Percentiles rank a stretch among this genome's conserved stretches.
These are phyloP conservation scores for Eubucco bourcierii DNA, from an alignment of 2,113 vertebrate genomes.

Conservation along the genomic window DNA sequence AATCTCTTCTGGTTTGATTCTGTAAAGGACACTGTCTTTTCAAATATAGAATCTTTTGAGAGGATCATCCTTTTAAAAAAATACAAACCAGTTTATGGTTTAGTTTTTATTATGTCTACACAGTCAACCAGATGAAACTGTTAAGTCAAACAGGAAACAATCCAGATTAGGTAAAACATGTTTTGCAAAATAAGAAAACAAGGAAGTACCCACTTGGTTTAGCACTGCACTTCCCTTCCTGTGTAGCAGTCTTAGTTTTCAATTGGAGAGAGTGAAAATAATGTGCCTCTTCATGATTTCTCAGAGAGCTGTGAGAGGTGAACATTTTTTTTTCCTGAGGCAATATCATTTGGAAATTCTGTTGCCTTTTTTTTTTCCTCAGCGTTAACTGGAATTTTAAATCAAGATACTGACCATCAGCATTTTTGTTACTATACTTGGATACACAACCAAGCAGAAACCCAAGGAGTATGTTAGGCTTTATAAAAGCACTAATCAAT, in stretches of 20 bases:
- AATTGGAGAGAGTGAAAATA: not conserved
- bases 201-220: not conserved
- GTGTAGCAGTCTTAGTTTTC: not conserved
- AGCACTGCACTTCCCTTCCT: not conserved
- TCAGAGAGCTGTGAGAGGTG: not conserved
- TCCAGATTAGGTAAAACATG: not conserved
- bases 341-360: not conserved
- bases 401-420: not conserved
- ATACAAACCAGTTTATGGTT: not conserved
- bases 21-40: not conserved
- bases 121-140: not conserved
- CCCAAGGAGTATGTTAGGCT: not conserved
- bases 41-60: not conserved
- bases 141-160: not conserved
- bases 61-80: not conserved
- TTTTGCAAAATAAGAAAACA: not conserved
- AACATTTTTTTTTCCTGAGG: not conserved
- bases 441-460: not conserved
- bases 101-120: too few species aligned
- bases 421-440: not conserved
- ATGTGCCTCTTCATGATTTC: not conserved
- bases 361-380: not conserved
- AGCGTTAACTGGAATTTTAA: not conserved
- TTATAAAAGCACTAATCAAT: not conserved
- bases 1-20: not conserved